Evolutionary conservation across 92 coral and sea anemone species (phyloP).

Genomic region (Muricea muricata): DNA sequence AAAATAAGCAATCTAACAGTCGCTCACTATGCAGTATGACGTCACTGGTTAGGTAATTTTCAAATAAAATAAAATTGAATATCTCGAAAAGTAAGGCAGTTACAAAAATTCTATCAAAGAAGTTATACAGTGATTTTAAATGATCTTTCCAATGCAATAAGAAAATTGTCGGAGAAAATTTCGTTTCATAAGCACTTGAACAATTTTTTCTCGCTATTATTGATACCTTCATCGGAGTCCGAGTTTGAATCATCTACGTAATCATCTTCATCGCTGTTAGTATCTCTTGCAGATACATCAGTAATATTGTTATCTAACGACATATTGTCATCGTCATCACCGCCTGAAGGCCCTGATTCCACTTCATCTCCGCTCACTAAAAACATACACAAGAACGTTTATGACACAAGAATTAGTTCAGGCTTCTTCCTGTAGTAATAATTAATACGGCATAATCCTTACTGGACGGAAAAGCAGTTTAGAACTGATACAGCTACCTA

Average conservation of each 20-base stretch:
- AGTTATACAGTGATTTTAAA: no score
- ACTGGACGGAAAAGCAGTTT: neutral
- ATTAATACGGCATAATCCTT: no score
- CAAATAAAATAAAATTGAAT: no score
- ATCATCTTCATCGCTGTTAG: slow-evolving; percentile 2
- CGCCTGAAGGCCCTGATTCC: slow-evolving; percentile 7
- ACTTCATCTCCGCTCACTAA: slow-evolving; percentile 36
- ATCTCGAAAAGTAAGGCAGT: no score
- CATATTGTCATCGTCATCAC: slow-evolving; percentile 6
- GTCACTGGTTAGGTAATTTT: no score
- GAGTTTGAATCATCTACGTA: neutral
- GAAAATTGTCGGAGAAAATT: neutral
- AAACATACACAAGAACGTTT: neutral
- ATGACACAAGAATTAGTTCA: no score
- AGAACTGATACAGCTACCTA: neutral
- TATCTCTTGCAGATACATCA: neutral
- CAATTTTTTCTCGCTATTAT: no score
- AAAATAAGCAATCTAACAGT: no score
- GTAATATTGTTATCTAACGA: neutral
- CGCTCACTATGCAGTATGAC: no score
- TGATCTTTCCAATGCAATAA: no score
- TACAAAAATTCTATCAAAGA: no score
- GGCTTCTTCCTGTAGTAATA: no score
- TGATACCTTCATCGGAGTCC: slow-evolving; percentile 36
- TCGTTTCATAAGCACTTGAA: neutral